A percentile compares a stretch with the other conserved stretches of the same genome.
These are phyloP conservation scores for Otolemur crassicaudatus DNA, from an alignment of 2,797 vertebrate species.

Conservation along the genomic window DNA sequence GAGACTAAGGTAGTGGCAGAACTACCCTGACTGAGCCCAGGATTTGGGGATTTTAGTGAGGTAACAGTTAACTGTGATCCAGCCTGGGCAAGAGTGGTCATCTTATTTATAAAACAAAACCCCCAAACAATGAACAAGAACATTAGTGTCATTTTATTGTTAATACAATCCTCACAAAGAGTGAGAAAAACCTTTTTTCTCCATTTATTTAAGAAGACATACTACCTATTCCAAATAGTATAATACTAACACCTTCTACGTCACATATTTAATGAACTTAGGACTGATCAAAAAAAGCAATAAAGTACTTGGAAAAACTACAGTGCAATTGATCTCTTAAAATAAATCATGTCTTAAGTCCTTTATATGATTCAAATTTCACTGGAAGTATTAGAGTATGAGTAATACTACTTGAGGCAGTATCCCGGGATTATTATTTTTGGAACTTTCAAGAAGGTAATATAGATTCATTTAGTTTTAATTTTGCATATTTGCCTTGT, in stretches of 20 bases:
- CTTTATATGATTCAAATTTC: background rate
- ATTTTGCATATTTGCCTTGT: background rate
- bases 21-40: background rate
- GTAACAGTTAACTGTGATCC: background rate
- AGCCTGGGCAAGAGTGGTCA: background rate
- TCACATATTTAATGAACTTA: background rate
- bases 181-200: background rate
- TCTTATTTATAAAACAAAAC: background rate
- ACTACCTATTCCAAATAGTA: background rate
- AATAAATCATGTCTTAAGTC: background rate
- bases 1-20: background rate
- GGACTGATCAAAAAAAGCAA: background rate
- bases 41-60: background rate
- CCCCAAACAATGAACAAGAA: background rate
- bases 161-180: background rate
- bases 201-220: constrained; percentile 22
- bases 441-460: background rate
- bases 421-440: background rate
- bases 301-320: background rate
- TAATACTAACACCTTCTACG: background rate
- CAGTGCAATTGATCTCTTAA: background rate
- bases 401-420: background rate
- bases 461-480: background rate
- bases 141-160: background rate
- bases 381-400: background rate